phyloP scores from a whole-genome alignment of 2,113 vertebrate species.

The Oncorhynchus gorbuscha region DNA sequence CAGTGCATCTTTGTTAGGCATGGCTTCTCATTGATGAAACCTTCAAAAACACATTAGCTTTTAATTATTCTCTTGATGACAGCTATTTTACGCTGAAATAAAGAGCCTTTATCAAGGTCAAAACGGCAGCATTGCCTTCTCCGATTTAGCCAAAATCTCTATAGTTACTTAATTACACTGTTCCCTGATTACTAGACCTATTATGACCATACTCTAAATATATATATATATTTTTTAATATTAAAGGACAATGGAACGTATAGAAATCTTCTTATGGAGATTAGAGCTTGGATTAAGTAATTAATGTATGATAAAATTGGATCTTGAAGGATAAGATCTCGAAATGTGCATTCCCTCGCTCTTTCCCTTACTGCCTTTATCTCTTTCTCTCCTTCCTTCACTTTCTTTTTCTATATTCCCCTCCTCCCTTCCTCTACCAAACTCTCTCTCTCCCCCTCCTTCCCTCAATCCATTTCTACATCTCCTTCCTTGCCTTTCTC shows the following conservation, averaged over 20 bases:
- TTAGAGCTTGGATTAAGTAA: neutral
- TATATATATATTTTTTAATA: neutral
- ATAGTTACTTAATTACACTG: neutral
- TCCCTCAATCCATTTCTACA: neutral
- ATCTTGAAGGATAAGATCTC: too few species aligned
- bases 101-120: neutral
- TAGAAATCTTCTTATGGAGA: neutral
- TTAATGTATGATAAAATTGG: too few species aligned
- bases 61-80: neutral
- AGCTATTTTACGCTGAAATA: neutral
- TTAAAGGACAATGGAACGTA: neutral
- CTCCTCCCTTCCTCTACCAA: neutral
- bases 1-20: neutral
- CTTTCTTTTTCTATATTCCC: too few species aligned
- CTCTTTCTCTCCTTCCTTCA: neutral
- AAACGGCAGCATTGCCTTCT: neutral
- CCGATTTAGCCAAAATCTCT: neutral
- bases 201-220: neutral
- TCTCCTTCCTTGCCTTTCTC: neutral
- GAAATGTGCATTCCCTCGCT: neutral
- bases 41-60: neutral
- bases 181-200: neutral
- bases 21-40: neutral
- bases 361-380: neutral
- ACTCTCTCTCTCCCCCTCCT: neutral